phyloP scores from a whole-genome alignment of 2,113 vertebrate species.

The Cercopithecus mona region DNA sequence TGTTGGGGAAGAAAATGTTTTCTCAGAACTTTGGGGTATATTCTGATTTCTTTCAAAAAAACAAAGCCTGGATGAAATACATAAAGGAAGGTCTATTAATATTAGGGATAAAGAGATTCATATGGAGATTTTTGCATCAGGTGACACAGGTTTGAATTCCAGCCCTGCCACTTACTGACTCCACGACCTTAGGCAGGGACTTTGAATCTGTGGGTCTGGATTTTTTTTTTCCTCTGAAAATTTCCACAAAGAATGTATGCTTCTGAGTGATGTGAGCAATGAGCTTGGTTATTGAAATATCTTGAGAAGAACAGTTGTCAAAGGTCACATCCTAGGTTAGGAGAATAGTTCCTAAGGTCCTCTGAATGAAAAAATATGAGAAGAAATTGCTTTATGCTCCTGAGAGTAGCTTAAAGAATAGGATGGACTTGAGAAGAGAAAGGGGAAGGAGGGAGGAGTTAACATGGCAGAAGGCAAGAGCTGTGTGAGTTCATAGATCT shows the following conservation, averaged over 20 bases:
- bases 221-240: not conserved
- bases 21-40: slow-evolving; percentile 14
- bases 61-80: slow-evolving; percentile 27
- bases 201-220: not conserved
- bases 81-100: not conserved
- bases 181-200: not conserved
- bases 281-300: not conserved
- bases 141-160: not conserved
- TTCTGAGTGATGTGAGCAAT: not conserved
- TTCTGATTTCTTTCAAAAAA: slow-evolving; percentile 54
- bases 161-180: not conserved
- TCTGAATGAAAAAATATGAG: not conserved
- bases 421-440: not conserved
- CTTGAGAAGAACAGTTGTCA: not conserved
- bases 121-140: not conserved
- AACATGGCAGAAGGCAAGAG: not conserved
- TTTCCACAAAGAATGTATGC: not conserved
- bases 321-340: not conserved
- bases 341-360: not conserved
- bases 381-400: not conserved
- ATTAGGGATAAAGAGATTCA: not conserved
- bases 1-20: slow-evolving; percentile 52
- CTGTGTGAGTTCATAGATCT: not conserved
- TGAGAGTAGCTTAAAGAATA: not conserved
- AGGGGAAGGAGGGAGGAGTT: accelerated